phyloP scores from a whole-genome alignment of 2,797 vertebrate genomes.

The Lutjanus campechanus region DNA sequence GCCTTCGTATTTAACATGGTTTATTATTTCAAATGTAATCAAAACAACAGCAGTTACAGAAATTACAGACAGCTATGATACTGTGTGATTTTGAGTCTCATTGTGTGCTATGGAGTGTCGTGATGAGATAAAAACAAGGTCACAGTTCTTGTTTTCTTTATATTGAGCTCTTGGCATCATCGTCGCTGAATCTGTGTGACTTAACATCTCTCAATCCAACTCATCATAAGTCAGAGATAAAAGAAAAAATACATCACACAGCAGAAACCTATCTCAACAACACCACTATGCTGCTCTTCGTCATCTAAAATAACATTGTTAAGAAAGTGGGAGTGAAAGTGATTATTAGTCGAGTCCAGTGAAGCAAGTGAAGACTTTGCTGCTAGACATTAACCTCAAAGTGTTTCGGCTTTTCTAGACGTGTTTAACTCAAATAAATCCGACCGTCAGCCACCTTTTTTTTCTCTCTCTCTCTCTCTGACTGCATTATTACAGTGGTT shows the following conservation, averaged over 20 bases:
- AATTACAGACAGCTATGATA: conserved; percentile 82
- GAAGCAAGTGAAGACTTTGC: conserved; percentile 53
- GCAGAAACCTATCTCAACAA: conserved; percentile 44
- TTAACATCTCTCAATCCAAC: conserved; percentile 34
- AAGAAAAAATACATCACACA: conserved; percentile 50
- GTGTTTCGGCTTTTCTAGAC: conserved; percentile 17
- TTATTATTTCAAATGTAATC: conserved; percentile 88
- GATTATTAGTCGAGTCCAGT: conserved; percentile 65
- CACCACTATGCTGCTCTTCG: conserved; percentile 47
- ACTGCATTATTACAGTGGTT: conserved; percentile 48
- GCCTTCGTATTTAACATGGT: conserved; percentile 72
- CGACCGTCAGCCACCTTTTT: conserved; percentile 14
- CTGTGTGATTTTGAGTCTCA: conserved; percentile 70
- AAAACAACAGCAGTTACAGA: conserved; percentile 88
- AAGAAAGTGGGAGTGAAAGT: conserved; percentile 59
- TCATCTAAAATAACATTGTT: conserved; percentile 48
- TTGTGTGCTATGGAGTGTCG: conserved; percentile 60
- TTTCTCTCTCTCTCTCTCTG: not conserved
- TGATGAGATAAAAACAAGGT: conserved; percentile 66
- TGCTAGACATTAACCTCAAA: conserved; percentile 14
- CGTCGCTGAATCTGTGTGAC: conserved; percentile 38
- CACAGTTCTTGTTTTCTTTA: conserved; percentile 48
- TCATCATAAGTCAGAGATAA: conserved; percentile 29
- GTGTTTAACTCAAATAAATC: conserved; percentile 15
- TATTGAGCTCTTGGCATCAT: conserved; percentile 33